phyloP scores from a whole-genome alignment of 2,113 vertebrate species.

The Egretta garzetta region DNA sequence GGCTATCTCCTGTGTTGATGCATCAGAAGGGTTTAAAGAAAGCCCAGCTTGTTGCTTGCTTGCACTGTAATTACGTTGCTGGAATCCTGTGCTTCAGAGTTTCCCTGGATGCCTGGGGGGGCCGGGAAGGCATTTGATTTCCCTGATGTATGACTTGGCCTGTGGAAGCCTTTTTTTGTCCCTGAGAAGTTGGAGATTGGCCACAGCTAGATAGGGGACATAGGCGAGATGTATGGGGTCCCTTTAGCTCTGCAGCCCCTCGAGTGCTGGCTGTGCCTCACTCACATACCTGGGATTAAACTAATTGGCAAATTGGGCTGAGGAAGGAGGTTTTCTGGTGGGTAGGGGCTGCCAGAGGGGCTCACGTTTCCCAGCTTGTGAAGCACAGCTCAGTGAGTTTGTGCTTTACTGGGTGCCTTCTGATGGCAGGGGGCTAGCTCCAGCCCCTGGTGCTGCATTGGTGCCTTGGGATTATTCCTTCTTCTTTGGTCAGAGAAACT shows the following conservation, averaged over 20 bases:
- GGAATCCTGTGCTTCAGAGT: slow-evolving; percentile 22
- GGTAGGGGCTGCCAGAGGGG: background rate
- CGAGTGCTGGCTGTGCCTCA: background rate
- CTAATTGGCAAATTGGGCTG: rapidly evolving
- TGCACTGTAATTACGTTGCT: background rate
- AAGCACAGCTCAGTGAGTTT: rapidly evolving
- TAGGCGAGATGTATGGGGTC: background rate
- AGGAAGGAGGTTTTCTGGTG: background rate
- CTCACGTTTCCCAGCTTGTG: background rate
- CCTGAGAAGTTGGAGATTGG: background rate
- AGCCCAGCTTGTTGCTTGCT: slow-evolving; percentile 9
- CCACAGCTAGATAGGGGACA: background rate
- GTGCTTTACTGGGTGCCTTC: background rate
- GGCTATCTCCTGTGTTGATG: slow-evolving; percentile 49
- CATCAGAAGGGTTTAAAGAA: slow-evolving; percentile 55
- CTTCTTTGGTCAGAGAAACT: background rate
- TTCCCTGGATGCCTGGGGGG: background rate
- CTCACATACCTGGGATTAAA: rapidly evolving
- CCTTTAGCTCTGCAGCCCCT: rapidly evolving
- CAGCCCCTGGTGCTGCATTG: rapidly evolving
- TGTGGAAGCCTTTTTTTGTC: background rate
- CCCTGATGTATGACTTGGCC: background rate
- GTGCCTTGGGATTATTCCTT: background rate
- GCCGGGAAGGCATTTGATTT: background rate
- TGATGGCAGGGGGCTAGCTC: rapidly evolving